Evolutionary conservation across 2,797 vertebrate genomes (phyloP).

Genomic region (Pelochelys cantorii): DNA sequence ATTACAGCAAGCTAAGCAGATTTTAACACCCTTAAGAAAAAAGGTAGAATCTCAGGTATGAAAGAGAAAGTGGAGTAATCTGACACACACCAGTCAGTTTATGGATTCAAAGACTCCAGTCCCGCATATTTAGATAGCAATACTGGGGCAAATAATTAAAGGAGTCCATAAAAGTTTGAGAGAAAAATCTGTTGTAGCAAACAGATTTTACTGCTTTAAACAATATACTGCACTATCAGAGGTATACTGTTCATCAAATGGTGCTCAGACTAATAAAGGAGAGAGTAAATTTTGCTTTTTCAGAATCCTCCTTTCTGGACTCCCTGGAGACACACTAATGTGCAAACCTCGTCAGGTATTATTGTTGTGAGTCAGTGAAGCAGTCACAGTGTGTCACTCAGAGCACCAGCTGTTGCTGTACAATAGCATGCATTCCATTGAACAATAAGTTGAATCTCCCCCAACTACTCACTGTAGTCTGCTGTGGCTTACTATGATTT

Average conservation of each 20-base stretch:
- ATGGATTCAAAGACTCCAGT: accelerated
- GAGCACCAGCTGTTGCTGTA: constrained; percentile 71
- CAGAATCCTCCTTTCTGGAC: not conserved
- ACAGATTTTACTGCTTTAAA: not conserved
- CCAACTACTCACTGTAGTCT: constrained; percentile 32
- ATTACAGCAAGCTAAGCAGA: not conserved
- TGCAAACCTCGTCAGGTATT: constrained; percentile 39
- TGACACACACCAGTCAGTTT: not conserved
- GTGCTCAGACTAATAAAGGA: not conserved
- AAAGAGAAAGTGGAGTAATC: accelerated
- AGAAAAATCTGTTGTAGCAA: not conserved
- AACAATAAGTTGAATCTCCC: constrained; percentile 66
- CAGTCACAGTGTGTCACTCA: constrained; percentile 53
- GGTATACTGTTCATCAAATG: not conserved
- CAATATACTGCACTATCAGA: not conserved
- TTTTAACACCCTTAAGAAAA: not conserved
- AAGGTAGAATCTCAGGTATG: not conserved
- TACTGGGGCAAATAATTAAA: not conserved
- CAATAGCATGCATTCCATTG: constrained; percentile 69
- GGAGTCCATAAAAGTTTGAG: not conserved
- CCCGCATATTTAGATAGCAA: not conserved
- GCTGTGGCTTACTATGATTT: constrained; percentile 30
- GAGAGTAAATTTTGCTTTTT: not conserved
- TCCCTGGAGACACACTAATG: constrained; percentile 51
- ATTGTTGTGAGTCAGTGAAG: constrained; percentile 66